phyloP scores from a whole-genome alignment of 2,888 invertebrate genomes.

The Lasioglossum leucozonium region DNA sequence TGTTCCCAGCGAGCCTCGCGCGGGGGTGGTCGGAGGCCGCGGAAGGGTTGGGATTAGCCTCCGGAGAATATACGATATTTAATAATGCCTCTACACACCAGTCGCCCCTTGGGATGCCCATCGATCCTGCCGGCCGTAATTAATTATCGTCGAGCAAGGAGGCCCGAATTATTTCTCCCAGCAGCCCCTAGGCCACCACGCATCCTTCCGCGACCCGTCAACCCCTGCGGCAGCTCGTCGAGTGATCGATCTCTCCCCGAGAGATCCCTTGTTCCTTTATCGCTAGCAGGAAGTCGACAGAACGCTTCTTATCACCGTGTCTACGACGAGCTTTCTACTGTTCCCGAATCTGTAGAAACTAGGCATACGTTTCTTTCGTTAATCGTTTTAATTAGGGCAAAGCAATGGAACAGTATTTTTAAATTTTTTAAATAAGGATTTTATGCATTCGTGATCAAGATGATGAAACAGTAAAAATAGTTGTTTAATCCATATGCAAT shows the following conservation, averaged over 20 bases:
- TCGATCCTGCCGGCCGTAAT: conserved; percentile 78
- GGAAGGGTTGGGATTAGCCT: conserved; percentile 70
- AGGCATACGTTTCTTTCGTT: neutral
- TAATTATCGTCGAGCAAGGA: conserved; percentile 75
- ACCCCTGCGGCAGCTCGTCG: neutral
- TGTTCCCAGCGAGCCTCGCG: neutral
- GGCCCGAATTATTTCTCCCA: conserved; percentile 68
- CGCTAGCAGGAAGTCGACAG: neutral
- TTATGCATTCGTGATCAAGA: too few species aligned
- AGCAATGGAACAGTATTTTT: neutral
- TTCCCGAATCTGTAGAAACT: neutral
- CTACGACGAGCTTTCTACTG: neutral
- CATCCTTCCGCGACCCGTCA: conserved; percentile 13
- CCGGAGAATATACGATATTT: conserved; percentile 74
- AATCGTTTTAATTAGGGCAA: neutral
- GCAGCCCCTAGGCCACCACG: conserved; percentile 31
- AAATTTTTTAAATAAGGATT: too few species aligned
- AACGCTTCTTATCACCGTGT: neutral
- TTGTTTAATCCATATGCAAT: too few species aligned
- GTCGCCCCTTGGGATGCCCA: conserved; percentile 73
- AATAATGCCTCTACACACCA: conserved; percentile 76
- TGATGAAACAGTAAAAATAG: too few species aligned
- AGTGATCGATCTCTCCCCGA: neutral
- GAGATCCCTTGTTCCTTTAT: neutral
- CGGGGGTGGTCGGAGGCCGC: conserved; percentile 17